These are phyloP conservation scores for Myioborus miniatus DNA, from an alignment of 2,797 vertebrate species.

Conservation along the genomic window DNA sequence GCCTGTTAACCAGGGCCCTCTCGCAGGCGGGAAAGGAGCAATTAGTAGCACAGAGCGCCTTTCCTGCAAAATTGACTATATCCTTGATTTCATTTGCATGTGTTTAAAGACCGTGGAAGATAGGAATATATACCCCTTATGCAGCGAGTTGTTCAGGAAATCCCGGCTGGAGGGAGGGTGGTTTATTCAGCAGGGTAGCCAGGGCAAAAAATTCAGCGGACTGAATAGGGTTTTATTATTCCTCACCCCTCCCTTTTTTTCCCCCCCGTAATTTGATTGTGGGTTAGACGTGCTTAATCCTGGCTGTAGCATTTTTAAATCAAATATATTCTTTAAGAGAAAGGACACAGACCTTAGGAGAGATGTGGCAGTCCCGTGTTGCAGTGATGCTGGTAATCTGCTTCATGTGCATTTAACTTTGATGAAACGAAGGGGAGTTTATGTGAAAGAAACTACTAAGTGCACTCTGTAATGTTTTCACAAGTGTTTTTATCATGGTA, in stretches of 20 bases:
- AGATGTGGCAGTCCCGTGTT: not conserved
- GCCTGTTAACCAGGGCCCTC: not conserved
- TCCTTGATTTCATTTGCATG: constrained; percentile 59
- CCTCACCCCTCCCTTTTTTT: accelerated
- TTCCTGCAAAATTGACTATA: not conserved
- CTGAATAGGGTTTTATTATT: not conserved
- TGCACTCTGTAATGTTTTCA: constrained; percentile 95
- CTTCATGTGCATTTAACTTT: constrained; percentile 68
- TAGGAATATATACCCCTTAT: not conserved
- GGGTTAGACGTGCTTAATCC: not conserved
- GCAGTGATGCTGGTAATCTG: constrained; percentile 40
- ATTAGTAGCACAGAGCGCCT: constrained; percentile 12
- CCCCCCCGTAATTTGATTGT: not conserved
- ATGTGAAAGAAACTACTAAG: constrained; percentile 86
- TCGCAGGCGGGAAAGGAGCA: not conserved
- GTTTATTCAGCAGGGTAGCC: not conserved
- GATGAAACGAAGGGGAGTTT: constrained; percentile 73
- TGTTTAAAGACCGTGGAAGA: not conserved
- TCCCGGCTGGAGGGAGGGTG: not conserved
- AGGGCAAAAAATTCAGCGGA: not conserved
- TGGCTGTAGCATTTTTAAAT: not conserved
- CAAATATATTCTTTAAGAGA: not conserved
- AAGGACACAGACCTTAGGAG: not conserved
- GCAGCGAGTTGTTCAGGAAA: not conserved
- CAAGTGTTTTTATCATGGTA: constrained; percentile 99